Evolutionary conservation across 2,888 invertebrate genomes (phyloP).

Genomic region (Ommatoiulus sabulosus): DNA sequence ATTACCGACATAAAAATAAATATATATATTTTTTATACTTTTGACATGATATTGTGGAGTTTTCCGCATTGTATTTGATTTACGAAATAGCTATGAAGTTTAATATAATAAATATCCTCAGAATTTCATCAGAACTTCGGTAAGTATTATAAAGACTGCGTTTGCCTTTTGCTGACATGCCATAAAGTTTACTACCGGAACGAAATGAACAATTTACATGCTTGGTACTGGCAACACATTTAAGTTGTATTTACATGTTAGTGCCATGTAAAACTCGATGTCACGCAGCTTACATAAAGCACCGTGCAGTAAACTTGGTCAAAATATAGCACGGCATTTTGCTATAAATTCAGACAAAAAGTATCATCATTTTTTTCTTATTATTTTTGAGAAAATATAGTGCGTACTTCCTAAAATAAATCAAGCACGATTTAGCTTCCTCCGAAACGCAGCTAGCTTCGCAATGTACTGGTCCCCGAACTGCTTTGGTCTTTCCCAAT

Average conservation of each 20-base stretch:
- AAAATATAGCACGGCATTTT: neutral
- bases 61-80: neutral
- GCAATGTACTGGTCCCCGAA: neutral
- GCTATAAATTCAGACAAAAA: neutral
- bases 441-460: no score
- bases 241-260: neutral
- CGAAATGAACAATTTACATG: slow-evolving; percentile 37
- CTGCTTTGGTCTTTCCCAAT: neutral
- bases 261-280: neutral
- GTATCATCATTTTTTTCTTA: neutral
- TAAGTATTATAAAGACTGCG: neutral
- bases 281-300: neutral
- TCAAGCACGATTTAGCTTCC: neutral
- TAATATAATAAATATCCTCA: neutral
- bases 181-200: slow-evolving; percentile 4
- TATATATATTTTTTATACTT: neutral
- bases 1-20: no score
- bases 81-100: neutral
- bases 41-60: neutral
- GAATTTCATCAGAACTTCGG: neutral
- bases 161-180: slow-evolving; percentile 25
- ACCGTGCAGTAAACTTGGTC: neutral
- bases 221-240: neutral
- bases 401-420: neutral
- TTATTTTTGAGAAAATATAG: neutral